Conservation (phyloP, 2,113 vertebrate species). For the Chaetops frenatus region DNA sequence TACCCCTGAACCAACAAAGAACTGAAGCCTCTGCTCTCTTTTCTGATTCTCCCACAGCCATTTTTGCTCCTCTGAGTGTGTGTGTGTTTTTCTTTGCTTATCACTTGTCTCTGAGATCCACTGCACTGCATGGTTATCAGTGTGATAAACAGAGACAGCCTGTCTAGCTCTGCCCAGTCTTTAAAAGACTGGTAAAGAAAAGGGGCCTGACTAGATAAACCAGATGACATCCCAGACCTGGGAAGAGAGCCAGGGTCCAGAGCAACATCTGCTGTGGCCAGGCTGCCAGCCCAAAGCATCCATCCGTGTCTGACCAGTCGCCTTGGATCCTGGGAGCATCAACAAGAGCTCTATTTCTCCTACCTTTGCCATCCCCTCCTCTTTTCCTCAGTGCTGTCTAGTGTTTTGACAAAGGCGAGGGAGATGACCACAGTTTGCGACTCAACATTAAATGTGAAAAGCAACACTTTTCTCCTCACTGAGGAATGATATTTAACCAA, state of each 20-base stretch:
- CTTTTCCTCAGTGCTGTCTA: background rate
- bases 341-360: background rate
- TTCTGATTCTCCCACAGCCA: background rate
- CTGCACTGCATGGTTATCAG: background rate
- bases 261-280: slow-evolving; percentile 24
- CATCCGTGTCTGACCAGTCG: background rate
- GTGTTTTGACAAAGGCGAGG: background rate
- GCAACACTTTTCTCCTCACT: background rate
- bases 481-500: background rate
- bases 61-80: background rate
- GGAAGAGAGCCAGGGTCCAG: slow-evolving; percentile 28
- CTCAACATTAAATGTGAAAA: background rate
- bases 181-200: slow-evolving; percentile 1
- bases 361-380: background rate
- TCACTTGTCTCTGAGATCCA: background rate
- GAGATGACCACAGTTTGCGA: background rate
- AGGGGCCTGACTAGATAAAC: background rate
- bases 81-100: background rate
- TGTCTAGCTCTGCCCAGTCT: background rate
- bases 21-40: background rate
- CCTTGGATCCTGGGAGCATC: background rate
- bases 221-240: slow-evolving; percentile 23
- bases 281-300: slow-evolving; percentile 17
- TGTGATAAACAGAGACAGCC: background rate
- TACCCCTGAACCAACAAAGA: background rate